Conservation (phyloP, 1,140 invertebrate species). For the Dendroctonus valens region DNA sequence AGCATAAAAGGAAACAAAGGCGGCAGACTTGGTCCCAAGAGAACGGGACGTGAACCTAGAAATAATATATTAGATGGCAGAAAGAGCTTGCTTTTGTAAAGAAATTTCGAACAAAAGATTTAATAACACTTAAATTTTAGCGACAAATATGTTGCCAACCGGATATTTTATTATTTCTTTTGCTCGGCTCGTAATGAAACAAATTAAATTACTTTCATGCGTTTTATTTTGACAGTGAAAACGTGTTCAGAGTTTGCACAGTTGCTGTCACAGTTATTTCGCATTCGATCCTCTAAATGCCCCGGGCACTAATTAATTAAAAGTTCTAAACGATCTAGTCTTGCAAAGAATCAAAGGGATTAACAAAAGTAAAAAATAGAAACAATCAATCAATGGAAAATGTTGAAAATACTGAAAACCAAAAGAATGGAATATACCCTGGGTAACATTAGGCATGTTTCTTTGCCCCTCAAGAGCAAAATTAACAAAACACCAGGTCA, state of each 20-base stretch:
- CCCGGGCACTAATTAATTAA: too few relatives aligned
- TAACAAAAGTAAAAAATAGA: too few relatives aligned
- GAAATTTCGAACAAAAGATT: constrained; percentile 39
- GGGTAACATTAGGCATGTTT: too few relatives aligned
- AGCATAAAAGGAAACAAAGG: constrained; percentile 46
- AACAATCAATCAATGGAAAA: too few relatives aligned
- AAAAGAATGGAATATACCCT: too few relatives aligned
- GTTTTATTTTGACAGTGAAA: constrained; percentile 4
- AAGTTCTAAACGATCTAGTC: too few relatives aligned
- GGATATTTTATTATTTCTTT: constrained; percentile 16
- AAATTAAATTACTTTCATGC: constrained; percentile 18
- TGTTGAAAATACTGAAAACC: too few relatives aligned
- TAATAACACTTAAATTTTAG: constrained; percentile 39
- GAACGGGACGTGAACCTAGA: constrained; percentile 40
- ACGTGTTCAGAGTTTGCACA: neutral
- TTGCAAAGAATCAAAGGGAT: too few relatives aligned
- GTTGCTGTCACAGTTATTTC: neutral
- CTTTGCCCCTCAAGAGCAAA: too few relatives aligned
- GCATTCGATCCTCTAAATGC: neutral
- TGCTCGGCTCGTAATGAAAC: constrained; percentile 14
- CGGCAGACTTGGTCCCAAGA: constrained; percentile 33
- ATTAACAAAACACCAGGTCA: too few relatives aligned
- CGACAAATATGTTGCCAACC: constrained; percentile 29
- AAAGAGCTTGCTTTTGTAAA: constrained; percentile 34
- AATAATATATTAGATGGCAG: constrained; percentile 44